Percentiles rank a stretch among this genome's conserved stretches.
These are phyloP conservation scores for Dichetophora obliterata DNA, from an alignment of 2,888 invertebrate genomes.

Conservation along the genomic window DNA sequence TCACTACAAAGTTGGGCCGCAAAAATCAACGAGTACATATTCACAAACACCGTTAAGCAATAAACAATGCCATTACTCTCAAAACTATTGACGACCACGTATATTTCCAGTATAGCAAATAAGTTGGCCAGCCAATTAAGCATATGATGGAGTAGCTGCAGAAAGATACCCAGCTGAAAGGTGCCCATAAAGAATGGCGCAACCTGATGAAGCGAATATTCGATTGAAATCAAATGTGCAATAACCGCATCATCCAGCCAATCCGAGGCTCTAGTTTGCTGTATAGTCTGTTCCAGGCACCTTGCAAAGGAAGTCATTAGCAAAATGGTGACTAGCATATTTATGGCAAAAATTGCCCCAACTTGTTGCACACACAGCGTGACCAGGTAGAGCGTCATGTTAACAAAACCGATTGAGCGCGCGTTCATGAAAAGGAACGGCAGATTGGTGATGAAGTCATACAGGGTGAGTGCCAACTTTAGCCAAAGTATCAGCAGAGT, in stretches of 20 bases:
- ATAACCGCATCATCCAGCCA: neutral
- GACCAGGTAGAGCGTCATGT: neutral
- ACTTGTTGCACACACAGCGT: neutral
- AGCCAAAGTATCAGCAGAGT: slow-evolving; percentile 17
- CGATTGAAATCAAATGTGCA: neutral
- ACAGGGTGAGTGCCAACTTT: neutral
- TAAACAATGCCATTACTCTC: slow-evolving; percentile 34
- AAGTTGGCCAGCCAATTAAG: slow-evolving; percentile 61
- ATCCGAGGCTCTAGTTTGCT: neutral
- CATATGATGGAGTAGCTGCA: slow-evolving; percentile 58
- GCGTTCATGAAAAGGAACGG: neutral
- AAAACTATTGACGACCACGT: slow-evolving; percentile 20
- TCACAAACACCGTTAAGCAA: slow-evolving; percentile 40
- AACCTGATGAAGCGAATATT: neutral
- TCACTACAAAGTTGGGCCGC: slow-evolving; percentile 40
- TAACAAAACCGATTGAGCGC: neutral
- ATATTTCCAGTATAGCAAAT: slow-evolving; percentile 60
- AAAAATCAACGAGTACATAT: slow-evolving; percentile 40
- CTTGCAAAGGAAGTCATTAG: neutral
- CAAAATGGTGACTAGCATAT: slow-evolving; percentile 6
- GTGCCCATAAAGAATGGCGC: slow-evolving; percentile 30
- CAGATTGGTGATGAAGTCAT: neutral
- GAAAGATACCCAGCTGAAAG: slow-evolving; percentile 58
- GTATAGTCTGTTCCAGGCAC: neutral
- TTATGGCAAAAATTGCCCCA: neutral